Conservation (phyloP, 2,113 vertebrate species). For the Otus sunia region DNA sequence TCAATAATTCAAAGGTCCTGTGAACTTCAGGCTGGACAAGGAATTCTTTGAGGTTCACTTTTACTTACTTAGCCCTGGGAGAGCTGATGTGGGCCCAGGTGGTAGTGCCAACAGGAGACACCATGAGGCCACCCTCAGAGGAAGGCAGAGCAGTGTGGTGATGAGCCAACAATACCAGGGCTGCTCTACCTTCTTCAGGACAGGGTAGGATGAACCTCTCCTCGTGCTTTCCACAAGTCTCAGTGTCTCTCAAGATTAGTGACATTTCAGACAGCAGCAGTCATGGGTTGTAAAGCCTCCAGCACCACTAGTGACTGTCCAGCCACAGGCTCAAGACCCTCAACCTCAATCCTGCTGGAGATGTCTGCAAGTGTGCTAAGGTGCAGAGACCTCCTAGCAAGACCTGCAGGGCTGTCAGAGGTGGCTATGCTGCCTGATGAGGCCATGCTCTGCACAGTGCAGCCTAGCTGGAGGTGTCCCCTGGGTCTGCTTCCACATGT, state of each 20-base stretch:
- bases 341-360: neutral
- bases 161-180: neutral
- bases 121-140: neutral
- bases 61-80: neutral
- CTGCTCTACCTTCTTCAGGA: neutral
- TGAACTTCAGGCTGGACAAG: neutral
- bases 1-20: neutral
- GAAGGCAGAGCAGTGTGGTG: neutral
- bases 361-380: neutral
- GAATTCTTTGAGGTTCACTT: neutral
- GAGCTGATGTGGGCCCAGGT: neutral
- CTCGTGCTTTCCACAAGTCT: neutral
- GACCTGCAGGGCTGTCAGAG: neutral
- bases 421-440: fast-evolving
- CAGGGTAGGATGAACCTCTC: neutral
- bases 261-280: neutral
- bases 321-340: neutral
- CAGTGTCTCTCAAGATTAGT: neutral
- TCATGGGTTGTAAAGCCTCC: neutral
- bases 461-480: neutral
- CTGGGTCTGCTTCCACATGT: neutral
- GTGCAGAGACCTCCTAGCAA: too few relatives aligned
- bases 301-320: neutral
- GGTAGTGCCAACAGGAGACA: neutral
- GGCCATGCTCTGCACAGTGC: neutral